Conservation (phyloP, 37 sponge, comb jelly and placozoan species). For the Axinella damicornis region DNA sequence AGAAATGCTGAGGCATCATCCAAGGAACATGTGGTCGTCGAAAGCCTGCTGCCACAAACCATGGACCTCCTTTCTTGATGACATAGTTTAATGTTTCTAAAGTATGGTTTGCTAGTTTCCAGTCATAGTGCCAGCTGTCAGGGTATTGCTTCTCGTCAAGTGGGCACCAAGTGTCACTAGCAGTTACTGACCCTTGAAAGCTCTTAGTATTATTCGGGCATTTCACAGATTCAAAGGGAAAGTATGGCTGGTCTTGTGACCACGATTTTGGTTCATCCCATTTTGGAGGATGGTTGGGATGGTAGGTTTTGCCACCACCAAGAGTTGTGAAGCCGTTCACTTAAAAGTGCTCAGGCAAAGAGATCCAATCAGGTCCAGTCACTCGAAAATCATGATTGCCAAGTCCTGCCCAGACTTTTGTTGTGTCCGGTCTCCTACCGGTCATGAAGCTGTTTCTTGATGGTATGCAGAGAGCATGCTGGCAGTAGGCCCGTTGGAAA, state of each 20-base stretch:
- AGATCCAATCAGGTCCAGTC: conserved; percentile 42
- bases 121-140: conserved; percentile 34
- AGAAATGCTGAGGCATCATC: conserved; percentile 30
- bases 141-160: conserved; percentile 15
- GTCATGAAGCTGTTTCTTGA: conserved; percentile 40
- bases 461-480: conserved; percentile 30
- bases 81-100: conserved; percentile 29
- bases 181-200: neutral
- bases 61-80: conserved; percentile 10
- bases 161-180: conserved; percentile 17
- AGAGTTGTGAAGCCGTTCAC: conserved; percentile 29
- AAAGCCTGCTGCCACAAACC: conserved; percentile 43
- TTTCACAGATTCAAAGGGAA: neutral
- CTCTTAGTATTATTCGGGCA: conserved; percentile 6
- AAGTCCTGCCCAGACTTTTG: conserved; percentile 41
- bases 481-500: conserved; percentile 43
- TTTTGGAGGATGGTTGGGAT: conserved; percentile 22
- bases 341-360: conserved; percentile 53
- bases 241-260: conserved; percentile 43
- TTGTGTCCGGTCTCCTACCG: conserved; percentile 28
- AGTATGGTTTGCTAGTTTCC: conserved; percentile 11
- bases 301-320: conserved; percentile 53
- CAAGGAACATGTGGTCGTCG: conserved; percentile 27
- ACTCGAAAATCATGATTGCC: conserved; percentile 16
- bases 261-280: conserved; percentile 52